Evolutionary conservation across 2,888 invertebrate species (phyloP).

Genomic region (Maniola hyperantus): DNA sequence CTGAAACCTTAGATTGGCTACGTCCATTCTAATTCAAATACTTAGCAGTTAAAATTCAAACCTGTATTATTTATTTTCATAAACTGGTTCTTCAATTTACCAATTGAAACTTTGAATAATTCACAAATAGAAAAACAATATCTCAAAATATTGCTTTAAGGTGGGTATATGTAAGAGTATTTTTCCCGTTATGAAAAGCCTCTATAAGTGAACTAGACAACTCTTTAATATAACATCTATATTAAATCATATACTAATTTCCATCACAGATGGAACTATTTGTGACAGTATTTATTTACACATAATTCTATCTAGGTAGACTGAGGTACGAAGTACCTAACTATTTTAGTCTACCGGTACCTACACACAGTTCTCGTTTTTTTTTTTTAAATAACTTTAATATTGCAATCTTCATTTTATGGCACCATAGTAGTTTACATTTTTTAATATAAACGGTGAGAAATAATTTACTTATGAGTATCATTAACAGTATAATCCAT

Average conservation of each 20-base stretch:
- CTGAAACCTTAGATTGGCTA: not conserved
- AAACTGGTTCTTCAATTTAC: not conserved
- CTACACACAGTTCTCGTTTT: constrained; percentile 17
- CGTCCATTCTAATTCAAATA: not conserved
- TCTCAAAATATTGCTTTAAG: constrained; percentile 3
- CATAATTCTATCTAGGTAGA: constrained; percentile 34
- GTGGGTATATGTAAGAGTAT: not conserved
- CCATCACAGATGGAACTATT: constrained; percentile 40
- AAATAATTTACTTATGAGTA: not conserved
- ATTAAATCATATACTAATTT: constrained; percentile 5
- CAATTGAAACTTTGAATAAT: not conserved
- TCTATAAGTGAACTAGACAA: constrained; percentile 27
- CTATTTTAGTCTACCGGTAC: constrained; percentile 36
- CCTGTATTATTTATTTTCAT: not conserved
- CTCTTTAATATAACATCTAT: constrained; percentile 17
- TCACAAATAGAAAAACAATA: not conserved
- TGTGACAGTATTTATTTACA: constrained; percentile 44
- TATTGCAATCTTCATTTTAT: constrained; percentile 15
- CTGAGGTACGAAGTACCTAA: not conserved
- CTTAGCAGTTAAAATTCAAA: not conserved
- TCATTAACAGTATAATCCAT: not conserved
- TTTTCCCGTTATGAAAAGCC: constrained; percentile 18
- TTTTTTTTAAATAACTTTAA: not conserved
- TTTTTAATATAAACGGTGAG: not conserved
- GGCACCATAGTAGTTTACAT: constrained; percentile 19